Conservation (phyloP, 1,140 invertebrate genomes). For the Drosophila lacteicornis region DNA sequence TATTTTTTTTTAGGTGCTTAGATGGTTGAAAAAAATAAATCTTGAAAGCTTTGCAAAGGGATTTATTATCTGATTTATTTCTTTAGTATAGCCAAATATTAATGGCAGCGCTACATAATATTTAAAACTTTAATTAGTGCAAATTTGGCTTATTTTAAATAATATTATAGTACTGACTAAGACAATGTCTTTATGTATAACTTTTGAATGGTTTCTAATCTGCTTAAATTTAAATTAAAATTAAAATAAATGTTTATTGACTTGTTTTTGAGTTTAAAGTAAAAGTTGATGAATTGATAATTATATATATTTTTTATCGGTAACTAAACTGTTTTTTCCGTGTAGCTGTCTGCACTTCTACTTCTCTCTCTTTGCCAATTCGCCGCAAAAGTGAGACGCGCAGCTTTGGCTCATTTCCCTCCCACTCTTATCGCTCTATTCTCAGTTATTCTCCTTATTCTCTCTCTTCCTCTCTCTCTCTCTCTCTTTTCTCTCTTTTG, state of each 20-base stretch:
- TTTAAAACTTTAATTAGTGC: not conserved
- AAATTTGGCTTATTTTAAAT: too few species aligned
- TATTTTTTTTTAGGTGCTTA: too few species aligned
- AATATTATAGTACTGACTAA: too few species aligned
- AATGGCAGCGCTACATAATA: not conserved
- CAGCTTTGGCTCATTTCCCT: constrained; percentile 42
- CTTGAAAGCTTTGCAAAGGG: not conserved
- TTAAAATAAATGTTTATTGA: too few species aligned
- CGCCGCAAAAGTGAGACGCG: constrained; percentile 70
- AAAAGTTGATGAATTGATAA: too few species aligned
- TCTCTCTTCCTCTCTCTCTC: not conserved
- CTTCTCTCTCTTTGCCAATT: constrained; percentile 44
- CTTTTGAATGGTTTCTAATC: too few species aligned
- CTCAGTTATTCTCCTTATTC: not conserved
- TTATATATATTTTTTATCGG: not conserved
- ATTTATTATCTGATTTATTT: too few species aligned
- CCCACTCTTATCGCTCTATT: constrained; percentile 50
- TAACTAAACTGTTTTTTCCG: constrained; percentile 10
- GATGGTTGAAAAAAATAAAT: not conserved
- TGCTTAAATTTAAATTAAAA: too few species aligned
- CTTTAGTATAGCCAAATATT: too few species aligned
- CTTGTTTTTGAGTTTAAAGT: too few species aligned
- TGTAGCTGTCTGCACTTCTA: not conserved
- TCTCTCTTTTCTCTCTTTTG: constrained; percentile 10
- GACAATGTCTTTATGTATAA: too few species aligned